Evolutionary conservation across 2,888 invertebrate species (phyloP).

Genomic region (Arrhopalites spinosus): DNA sequence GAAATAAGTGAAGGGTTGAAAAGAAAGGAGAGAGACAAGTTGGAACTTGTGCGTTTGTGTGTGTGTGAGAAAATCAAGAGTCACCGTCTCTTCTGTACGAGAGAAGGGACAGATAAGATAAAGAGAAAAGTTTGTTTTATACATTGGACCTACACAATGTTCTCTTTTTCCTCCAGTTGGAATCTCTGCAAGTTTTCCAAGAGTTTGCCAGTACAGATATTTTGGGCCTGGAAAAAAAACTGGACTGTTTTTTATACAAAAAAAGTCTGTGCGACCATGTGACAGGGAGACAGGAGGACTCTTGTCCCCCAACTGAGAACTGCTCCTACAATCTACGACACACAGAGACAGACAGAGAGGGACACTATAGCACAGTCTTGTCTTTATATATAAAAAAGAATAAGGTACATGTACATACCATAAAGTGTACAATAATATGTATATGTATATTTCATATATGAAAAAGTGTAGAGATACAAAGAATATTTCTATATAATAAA

Average conservation of each 20-base stretch:
- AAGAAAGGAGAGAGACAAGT: no score
- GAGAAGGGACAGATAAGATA: constrained; percentile 11
- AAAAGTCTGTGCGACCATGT: background rate
- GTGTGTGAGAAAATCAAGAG: no score
- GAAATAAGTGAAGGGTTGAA: no score
- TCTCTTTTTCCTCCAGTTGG: background rate
- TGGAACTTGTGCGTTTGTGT: no score
- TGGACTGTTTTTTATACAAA: constrained; percentile 6
- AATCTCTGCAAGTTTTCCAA: no score
- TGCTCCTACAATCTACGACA: background rate
- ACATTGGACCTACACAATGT: background rate
- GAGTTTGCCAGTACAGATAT: background rate
- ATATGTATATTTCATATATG: background rate
- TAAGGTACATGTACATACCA: background rate
- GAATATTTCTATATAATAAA: background rate
- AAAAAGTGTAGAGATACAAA: background rate
- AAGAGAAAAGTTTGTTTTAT: constrained; percentile 11
- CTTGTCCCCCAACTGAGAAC: background rate
- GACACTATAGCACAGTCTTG: no score
- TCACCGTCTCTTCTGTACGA: no score
- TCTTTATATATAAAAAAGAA: background rate
- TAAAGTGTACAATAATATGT: background rate
- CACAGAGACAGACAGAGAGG: background rate
- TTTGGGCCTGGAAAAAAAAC: background rate
- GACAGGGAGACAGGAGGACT: background rate